Percentiles rank a stretch among this genome's conserved stretches.
These are phyloP conservation scores for Drosophila yakuba DNA, from an alignment of 1,140 invertebrate genomes.

Conservation along the genomic window DNA sequence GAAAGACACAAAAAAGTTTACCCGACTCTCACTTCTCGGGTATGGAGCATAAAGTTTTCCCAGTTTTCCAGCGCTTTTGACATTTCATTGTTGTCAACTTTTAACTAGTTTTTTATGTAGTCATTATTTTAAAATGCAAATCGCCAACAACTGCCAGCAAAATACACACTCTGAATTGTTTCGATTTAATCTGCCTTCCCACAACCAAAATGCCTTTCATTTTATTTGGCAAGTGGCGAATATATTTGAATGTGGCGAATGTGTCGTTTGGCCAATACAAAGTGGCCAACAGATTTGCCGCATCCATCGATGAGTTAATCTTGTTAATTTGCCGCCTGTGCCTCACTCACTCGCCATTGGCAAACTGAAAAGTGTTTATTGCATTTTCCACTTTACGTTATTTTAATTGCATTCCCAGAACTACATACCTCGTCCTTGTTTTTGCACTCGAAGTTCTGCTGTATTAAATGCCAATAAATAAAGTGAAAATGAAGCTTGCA, in stretches of 20 bases:
- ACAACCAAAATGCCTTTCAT: constrained; percentile 53
- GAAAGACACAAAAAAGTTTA: constrained; percentile 61
- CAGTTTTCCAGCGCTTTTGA: constrained; percentile 60
- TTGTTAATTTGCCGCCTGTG: constrained; percentile 55
- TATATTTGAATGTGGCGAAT: constrained; percentile 10
- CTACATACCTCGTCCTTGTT: too few species aligned
- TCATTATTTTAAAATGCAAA: constrained; percentile 77
- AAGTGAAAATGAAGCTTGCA: constrained; percentile 22
- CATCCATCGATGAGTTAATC: constrained; percentile 35
- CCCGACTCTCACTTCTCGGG: constrained; percentile 12
- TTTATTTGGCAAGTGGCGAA: constrained; percentile 36
- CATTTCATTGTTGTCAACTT: constrained; percentile 82
- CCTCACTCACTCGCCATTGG: constrained; percentile 36
- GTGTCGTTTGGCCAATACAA: constrained; percentile 19
- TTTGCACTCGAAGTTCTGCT: constrained; percentile 26
- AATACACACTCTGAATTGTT: constrained; percentile 13
- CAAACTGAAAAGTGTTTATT: constrained; percentile 70
- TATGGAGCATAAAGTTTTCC: constrained; percentile 49
- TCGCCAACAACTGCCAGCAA: constrained; percentile 39
- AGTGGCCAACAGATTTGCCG: constrained; percentile 28
- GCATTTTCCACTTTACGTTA: constrained; percentile 55
- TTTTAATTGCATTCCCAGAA: constrained; percentile 66
- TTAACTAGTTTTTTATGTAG: constrained; percentile 80
- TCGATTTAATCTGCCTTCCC: constrained; percentile 49
- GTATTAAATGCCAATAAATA: constrained; percentile 39